Conservation (phyloP, 2,797 vertebrate species). For the Numenius phaeopus region DNA sequence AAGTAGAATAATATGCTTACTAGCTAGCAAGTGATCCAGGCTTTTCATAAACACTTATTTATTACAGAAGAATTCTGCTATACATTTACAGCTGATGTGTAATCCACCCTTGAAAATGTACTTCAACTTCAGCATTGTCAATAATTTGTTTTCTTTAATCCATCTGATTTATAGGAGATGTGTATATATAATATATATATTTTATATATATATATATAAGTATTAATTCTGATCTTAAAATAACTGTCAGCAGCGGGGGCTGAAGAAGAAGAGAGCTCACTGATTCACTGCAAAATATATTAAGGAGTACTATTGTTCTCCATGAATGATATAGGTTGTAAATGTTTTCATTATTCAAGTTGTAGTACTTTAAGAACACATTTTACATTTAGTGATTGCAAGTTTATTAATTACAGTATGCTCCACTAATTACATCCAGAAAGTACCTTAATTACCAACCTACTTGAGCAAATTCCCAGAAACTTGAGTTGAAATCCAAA, state of each 20-base stretch:
- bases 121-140: not conserved
- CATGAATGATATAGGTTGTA: constrained; percentile 43
- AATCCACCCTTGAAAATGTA: not conserved
- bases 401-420: constrained; percentile 29
- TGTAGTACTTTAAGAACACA: not conserved
- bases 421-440: not conserved
- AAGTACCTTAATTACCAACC: constrained; percentile 5
- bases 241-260: constrained; percentile 10
- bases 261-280: constrained; percentile 1
- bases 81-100: not conserved
- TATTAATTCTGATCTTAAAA: constrained; percentile 44
- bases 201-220: not conserved
- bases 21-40: not conserved
- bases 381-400: not conserved
- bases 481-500: constrained; percentile 19
- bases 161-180: not conserved
- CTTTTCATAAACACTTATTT: not conserved
- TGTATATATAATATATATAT: rapidly evolving
- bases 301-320: constrained; percentile 49
- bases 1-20: not conserved
- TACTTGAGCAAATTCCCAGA: not conserved
- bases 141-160: not conserved
- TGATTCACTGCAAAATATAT: constrained; percentile 44
- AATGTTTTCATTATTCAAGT: constrained; percentile 20
- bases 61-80: not conserved